A percentile compares a stretch with the other conserved stretches of the same genome.
Conservation (phyloP, 2,888 invertebrate genomes). For the Argynnis bischoffii region DNA sequence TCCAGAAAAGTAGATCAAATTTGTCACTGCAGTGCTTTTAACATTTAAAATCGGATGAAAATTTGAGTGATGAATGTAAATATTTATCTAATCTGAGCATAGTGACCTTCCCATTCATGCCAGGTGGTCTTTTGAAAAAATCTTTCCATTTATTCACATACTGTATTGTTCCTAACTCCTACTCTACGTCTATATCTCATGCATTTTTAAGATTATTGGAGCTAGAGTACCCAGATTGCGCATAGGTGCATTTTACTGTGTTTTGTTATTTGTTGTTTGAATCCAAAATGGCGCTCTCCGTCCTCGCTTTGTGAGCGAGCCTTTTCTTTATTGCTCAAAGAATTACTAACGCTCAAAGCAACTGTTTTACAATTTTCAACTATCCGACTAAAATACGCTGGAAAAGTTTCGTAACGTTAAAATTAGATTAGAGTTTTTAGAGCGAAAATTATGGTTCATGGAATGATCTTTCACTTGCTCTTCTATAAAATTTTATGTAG, state of each 20-base stretch:
- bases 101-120: too few relatives aligned
- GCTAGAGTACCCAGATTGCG: slow-evolving; percentile 20
- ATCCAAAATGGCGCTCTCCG: slow-evolving; percentile 32
- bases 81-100: too few relatives aligned
- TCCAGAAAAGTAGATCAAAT: too few relatives aligned
- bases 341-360: slow-evolving; percentile 43
- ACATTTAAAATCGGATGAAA: too few relatives aligned
- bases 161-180: neutral
- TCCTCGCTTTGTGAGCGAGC: slow-evolving; percentile 37
- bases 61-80: too few relatives aligned
- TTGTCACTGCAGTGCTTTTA: too few relatives aligned
- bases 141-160: neutral
- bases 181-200: slow-evolving; percentile 4
- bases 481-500: neutral
- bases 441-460: slow-evolving; percentile 26
- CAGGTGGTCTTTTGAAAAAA: neutral
- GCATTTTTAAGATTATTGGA: slow-evolving; percentile 18
- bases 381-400: slow-evolving; percentile 36
- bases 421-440: slow-evolving; percentile 33
- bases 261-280: slow-evolving; percentile 39
- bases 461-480: slow-evolving; percentile 15
- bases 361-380: slow-evolving; percentile 42
- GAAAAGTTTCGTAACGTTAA: slow-evolving; percentile 33
- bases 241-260: slow-evolving; percentile 30
- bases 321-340: slow-evolving; percentile 44